These are phyloP conservation scores for Paratilapia polleni DNA, from an alignment of 2,113 vertebrate species.

Conservation along the genomic window DNA sequence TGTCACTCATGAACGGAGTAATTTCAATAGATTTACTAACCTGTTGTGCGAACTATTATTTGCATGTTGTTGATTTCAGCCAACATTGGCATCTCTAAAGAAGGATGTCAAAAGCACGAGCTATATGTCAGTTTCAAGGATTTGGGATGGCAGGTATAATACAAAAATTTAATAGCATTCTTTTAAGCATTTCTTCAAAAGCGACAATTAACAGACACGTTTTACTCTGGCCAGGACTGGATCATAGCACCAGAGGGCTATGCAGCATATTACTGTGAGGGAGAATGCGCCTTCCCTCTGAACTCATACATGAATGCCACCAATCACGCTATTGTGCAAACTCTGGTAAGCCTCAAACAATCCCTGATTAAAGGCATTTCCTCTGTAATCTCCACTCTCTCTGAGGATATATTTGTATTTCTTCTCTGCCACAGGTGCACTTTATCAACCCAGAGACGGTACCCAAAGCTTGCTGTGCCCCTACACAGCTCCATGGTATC, in stretches of 20 bases:
- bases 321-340: slow-evolving; percentile 97
- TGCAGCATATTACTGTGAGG: slow-evolving; percentile 95
- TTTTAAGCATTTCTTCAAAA: neutral
- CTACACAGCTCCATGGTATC: slow-evolving; percentile 96
- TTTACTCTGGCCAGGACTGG: slow-evolving; percentile 87
- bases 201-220: neutral
- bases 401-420: neutral
- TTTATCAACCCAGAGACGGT: slow-evolving; percentile 97
- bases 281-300: slow-evolving; percentile 94
- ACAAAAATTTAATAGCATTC: neutral
- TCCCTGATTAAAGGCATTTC: slow-evolving; percentile 2
- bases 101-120: slow-evolving; percentile 96
- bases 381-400: neutral
- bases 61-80: slow-evolving; percentile 75
- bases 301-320: slow-evolving; percentile 99
- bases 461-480: slow-evolving; percentile 96
- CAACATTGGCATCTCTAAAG: slow-evolving; percentile 88
- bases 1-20: neutral
- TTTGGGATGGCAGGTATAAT: slow-evolving; percentile 96
- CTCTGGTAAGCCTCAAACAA: slow-evolving; percentile 85
- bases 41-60: neutral
- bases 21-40: neutral
- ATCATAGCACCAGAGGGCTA: slow-evolving; percentile 98
- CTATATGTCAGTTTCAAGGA: slow-evolving; percentile 98
- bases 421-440: slow-evolving; percentile 85